Evolutionary conservation across 2,797 vertebrate genomes (phyloP).

Genomic region (Crotalus adamanteus): DNA sequence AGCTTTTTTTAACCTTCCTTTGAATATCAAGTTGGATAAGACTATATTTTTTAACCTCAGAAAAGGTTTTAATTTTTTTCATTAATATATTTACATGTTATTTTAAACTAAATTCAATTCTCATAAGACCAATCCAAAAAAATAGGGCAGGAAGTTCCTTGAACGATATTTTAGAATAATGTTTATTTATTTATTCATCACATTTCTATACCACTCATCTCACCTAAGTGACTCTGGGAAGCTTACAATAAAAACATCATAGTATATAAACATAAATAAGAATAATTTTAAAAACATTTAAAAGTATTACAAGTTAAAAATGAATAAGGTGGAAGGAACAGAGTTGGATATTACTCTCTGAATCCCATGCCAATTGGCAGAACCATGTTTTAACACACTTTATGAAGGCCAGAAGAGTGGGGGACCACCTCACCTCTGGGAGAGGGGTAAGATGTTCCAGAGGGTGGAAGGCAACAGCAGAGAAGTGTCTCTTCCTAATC

Average conservation of each 20-base stretch:
- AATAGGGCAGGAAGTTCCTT: background rate
- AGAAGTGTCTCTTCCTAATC: background rate
- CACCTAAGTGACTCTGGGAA: background rate
- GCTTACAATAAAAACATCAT: background rate
- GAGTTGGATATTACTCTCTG: background rate
- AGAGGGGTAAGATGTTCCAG: background rate
- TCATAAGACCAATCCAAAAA: background rate
- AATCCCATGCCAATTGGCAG: background rate
- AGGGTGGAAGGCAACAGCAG: background rate
- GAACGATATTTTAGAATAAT: background rate
- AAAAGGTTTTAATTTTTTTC: background rate
- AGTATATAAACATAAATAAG: background rate
- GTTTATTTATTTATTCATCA: background rate
- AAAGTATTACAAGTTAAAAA: background rate
- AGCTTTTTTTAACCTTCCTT: background rate
- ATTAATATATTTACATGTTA: background rate
- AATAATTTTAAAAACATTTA: background rate
- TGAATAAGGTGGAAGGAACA: background rate
- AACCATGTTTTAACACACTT: background rate
- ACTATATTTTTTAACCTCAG: background rate
- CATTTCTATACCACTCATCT: background rate
- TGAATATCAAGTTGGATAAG: background rate
- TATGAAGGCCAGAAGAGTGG: background rate
- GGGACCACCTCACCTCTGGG: background rate
- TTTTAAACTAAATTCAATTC: background rate